Percentiles rank a stretch among this genome's conserved stretches.
Evolutionary conservation across 2,797 vertebrate genomes (phyloP).

Genomic region (Alca torda): DNA sequence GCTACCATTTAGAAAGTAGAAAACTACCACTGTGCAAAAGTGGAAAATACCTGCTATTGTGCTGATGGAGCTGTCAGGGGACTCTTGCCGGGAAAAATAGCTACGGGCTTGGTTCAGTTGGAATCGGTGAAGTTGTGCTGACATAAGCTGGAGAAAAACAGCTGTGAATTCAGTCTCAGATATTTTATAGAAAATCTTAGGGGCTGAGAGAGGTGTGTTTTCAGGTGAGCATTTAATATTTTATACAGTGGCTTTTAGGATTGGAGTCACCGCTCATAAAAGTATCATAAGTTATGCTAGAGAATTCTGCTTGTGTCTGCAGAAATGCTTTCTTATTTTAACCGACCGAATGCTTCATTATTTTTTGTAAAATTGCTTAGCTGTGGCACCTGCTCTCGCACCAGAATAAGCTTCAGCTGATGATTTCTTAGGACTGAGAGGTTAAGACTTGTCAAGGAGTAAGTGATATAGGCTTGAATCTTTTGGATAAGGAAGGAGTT

Average conservation of each 20-base stretch:
- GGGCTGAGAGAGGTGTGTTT: neutral
- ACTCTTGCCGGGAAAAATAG: neutral
- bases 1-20: neutral
- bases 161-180: neutral
- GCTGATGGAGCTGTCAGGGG: constrained; percentile 32
- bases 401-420: neutral
- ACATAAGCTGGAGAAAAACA: neutral
- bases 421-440: neutral
- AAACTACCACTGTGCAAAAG: neutral
- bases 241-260: neutral
- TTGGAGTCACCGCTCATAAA: neutral
- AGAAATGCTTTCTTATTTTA: neutral
- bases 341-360: neutral
- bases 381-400: neutral
- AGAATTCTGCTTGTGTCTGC: neutral
- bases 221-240: neutral
- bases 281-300: neutral
- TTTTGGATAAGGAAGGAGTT: neutral
- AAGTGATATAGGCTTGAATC: neutral
- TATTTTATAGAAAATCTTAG: neutral
- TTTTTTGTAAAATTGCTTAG: neutral
- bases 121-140: neutral
- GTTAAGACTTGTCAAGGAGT: neutral
- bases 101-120: neutral
- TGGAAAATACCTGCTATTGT: constrained; percentile 18